Conservation (phyloP, 2,113 vertebrate species). For the Proterorhinus semilunaris region DNA sequence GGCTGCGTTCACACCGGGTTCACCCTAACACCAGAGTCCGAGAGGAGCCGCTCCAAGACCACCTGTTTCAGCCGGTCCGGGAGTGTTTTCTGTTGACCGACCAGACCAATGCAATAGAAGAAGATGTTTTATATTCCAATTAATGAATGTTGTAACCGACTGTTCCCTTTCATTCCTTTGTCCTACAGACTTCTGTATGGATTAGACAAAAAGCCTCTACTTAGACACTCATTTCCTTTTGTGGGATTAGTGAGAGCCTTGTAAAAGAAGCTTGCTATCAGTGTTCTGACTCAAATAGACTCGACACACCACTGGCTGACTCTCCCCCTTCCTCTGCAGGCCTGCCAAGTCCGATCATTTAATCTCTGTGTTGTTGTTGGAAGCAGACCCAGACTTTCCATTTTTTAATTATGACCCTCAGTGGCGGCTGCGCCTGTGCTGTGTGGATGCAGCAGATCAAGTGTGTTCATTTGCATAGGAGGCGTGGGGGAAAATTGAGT, state of each 20-base stretch:
- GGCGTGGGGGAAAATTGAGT: conserved; percentile 43
- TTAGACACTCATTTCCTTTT: conserved; percentile 58
- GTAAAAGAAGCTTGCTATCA: conserved; percentile 50
- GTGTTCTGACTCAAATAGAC: conserved; percentile 43
- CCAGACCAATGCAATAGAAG: no score
- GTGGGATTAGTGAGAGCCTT: conserved; percentile 50
- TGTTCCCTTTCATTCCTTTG: conserved; percentile 21
- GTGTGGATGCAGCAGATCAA: conserved; percentile 47
- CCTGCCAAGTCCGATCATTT: conserved; percentile 52
- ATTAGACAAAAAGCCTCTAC: conserved; percentile 48
- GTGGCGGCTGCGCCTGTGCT: conserved; percentile 36
- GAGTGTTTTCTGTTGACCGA: no score
- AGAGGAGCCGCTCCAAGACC: no score
- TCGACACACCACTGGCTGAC: neutral
- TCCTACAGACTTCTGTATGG: conserved; percentile 34
- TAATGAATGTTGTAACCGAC: neutral
- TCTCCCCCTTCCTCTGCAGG: conserved; percentile 22
- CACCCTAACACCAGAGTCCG: no score
- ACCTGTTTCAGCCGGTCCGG: no score
- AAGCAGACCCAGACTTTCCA: conserved; percentile 27
- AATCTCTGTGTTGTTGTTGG: conserved; percentile 42
- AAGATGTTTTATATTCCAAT: neutral
- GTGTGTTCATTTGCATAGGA: conserved; percentile 59
- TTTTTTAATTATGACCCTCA: conserved; percentile 57
- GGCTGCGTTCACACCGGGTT: no score